A percentile compares a stretch with the other conserved stretches of the same genome.
Conservation (phyloP, 2,113 vertebrate genomes). For the Mustelus asterias region DNA sequence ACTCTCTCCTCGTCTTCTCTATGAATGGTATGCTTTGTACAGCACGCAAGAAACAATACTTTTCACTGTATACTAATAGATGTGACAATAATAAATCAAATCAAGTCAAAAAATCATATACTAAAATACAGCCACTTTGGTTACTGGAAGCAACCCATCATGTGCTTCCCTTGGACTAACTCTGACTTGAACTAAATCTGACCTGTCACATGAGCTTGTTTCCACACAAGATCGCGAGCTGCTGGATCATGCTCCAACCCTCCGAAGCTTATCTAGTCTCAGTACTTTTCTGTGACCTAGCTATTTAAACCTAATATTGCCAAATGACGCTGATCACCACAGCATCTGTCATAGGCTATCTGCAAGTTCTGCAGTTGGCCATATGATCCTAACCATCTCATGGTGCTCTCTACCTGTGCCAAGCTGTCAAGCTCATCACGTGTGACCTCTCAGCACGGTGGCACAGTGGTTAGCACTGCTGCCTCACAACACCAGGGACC, state of each 20-base stretch:
- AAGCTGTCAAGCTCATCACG: neutral
- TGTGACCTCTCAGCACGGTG: neutral
- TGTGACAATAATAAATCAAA: no score
- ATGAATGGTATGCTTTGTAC: no score
- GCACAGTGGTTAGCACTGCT: no score
- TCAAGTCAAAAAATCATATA: neutral
- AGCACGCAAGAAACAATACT: no score
- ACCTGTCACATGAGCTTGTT: neutral
- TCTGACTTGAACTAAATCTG: neutral
- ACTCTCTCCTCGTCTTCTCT: no score
- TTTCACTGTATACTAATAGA: no score
- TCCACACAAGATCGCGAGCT: neutral
- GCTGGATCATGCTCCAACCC: neutral
- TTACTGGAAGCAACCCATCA: neutral
- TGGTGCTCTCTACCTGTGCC: neutral
- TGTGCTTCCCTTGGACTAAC: neutral
- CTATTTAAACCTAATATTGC: neutral
- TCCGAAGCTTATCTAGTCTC: neutral
- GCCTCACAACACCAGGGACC: no score
- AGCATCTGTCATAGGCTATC: neutral
- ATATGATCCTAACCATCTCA: neutral
- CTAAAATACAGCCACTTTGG: neutral
- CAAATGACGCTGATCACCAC: neutral
- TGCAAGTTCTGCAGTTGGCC: neutral
- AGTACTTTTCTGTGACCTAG: neutral